Evolutionary conservation across 2,797 vertebrate species (phyloP).

Genomic region (Ispidina lecontei): DNA sequence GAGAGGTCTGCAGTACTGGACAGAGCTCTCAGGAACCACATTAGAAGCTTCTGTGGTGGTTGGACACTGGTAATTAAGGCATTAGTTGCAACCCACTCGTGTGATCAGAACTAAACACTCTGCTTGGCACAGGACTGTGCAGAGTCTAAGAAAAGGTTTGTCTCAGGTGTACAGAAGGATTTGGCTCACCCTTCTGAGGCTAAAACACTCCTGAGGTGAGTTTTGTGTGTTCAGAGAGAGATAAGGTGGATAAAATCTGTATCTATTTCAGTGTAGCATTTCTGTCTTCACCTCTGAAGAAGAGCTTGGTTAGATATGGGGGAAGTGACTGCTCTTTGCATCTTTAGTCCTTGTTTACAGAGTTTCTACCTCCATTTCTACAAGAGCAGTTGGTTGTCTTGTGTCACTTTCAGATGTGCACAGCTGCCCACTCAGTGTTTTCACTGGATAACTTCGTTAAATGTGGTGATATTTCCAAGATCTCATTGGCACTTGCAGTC

Average conservation of each 20-base stretch:
- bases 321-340: not conserved
- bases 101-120: rapidly evolving
- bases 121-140: rapidly evolving
- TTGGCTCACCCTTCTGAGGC: not conserved
- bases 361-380: not conserved
- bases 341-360: not conserved
- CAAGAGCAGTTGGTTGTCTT: not conserved
- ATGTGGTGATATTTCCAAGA: rapidly evolving
- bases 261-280: not conserved
- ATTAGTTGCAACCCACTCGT: not conserved
- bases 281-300: not conserved
- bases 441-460: not conserved
- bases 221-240: not conserved
- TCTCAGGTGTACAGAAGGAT: not conserved
- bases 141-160: not conserved
- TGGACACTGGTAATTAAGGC: not conserved
- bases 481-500: not conserved
- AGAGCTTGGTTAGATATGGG: not conserved
- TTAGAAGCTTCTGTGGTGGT: not conserved
- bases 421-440: not conserved
- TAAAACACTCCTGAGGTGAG: not conserved
- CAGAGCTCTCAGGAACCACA: not conserved
- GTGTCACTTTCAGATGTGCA: not conserved
- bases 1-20: not conserved
- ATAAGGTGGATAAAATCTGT: rapidly evolving